A percentile compares a stretch with the other conserved stretches of the same genome.
phyloP scores from a whole-genome alignment of 1,140 invertebrate species.

The Polypedilum vanderplanki region DNA sequence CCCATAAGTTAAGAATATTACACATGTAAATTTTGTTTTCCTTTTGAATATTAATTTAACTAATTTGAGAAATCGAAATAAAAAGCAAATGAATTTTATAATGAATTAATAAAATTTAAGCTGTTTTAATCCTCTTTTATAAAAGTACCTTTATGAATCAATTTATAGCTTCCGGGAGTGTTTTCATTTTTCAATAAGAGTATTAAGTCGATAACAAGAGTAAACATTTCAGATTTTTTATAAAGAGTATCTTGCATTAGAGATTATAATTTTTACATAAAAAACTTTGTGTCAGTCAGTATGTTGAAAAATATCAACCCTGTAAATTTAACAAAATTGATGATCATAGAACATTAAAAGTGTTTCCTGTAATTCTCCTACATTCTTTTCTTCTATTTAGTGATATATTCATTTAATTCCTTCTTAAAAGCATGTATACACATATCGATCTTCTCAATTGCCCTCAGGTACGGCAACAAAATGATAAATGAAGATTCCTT shows the following conservation, averaged over 20 bases:
- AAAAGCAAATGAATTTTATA: slow-evolving; percentile 15
- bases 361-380: background rate
- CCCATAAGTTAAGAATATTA: background rate
- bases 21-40: slow-evolving; percentile 14
- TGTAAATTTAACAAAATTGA: background rate
- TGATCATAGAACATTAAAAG: slow-evolving; percentile 1
- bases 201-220: too few relatives aligned
- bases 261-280: background rate
- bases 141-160: too few relatives aligned
- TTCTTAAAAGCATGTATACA: background rate
- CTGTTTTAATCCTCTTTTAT: too few relatives aligned
- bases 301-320: too few relatives aligned
- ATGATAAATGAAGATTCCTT: slow-evolving; percentile 13
- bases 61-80: slow-evolving; percentile 14
- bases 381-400: background rate
- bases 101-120: slow-evolving; percentile 5
- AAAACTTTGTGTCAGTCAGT: background rate
- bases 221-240: background rate
- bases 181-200: background rate
- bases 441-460: background rate
- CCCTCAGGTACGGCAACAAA: background rate
- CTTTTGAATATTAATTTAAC: background rate
- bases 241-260: background rate
- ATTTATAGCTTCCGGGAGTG: background rate
- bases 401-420: background rate